Conservation (phyloP, 2,797 vertebrate species). For the Dallia pectoralis region DNA sequence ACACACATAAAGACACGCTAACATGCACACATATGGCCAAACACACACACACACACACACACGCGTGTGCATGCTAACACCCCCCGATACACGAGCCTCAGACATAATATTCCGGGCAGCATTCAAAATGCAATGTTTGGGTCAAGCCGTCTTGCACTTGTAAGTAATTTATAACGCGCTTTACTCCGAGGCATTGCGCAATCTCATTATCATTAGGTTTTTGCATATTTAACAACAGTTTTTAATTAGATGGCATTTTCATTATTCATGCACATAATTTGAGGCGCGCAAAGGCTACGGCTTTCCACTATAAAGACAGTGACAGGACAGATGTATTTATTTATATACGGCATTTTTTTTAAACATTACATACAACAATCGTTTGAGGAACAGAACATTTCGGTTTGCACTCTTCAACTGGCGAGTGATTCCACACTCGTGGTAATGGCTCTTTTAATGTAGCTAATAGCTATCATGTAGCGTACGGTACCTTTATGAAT, state of each 20-base stretch:
- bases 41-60: constrained; percentile 22
- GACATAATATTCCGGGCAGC: constrained; percentile 75
- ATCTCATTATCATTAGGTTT: constrained; percentile 99
- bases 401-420: constrained; percentile 77
- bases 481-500: constrained; percentile 98
- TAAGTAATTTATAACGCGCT: constrained; percentile 98
- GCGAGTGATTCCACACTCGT: constrained; percentile 75
- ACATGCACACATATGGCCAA: constrained; percentile 22
- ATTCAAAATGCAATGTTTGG: constrained; percentile 83
- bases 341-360: constrained; percentile 25
- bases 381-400: constrained; percentile 77
- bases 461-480: constrained; percentile 98
- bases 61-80: constrained; percentile 30
- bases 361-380: constrained; percentile 46
- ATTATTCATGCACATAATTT: constrained; percentile 99
- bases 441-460: constrained; percentile 98
- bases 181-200: constrained; percentile 97
- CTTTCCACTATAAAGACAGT: constrained; percentile 76
- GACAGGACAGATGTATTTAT: constrained; percentile 47
- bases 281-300: constrained; percentile 83
- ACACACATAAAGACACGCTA: not conserved
- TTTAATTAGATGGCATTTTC: constrained; percentile 99
- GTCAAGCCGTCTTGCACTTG: constrained; percentile 90
- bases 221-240: constrained; percentile 99
- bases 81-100: constrained; percentile 53